Evolutionary conservation across 1,140 invertebrate species (phyloP).

Genomic region (Monomorium pharaonis): DNA sequence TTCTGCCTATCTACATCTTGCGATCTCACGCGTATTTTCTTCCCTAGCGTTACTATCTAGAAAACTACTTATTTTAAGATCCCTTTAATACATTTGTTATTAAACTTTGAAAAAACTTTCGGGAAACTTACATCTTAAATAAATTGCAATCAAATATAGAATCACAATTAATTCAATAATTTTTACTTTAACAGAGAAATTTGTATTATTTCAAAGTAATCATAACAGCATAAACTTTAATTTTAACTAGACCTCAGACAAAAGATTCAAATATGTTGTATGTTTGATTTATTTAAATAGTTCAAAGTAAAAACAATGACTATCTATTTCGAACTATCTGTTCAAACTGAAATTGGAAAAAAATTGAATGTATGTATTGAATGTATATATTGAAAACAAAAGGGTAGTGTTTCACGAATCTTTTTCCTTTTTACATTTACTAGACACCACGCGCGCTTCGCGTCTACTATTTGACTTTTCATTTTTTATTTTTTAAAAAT

Average conservation of each 20-base stretch:
- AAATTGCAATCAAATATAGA: constrained; percentile 1
- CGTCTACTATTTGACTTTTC: too few species aligned
- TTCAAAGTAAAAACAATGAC: too few species aligned
- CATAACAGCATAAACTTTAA: background rate
- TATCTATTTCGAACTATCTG: too few species aligned
- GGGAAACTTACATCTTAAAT: background rate
- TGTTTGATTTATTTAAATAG: too few species aligned
- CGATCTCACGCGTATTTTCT: constrained; percentile 4
- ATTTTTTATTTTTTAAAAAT: too few species aligned
- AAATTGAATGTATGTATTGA: too few species aligned
- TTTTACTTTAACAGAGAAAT: background rate
- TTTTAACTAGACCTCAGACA: background rate
- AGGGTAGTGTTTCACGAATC: too few species aligned
- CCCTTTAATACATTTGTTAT: background rate
- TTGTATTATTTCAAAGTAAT: background rate
- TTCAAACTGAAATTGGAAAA: too few species aligned
- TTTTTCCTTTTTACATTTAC: too few species aligned
- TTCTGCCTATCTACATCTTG: constrained; percentile 5
- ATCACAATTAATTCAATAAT: constrained; percentile 1
- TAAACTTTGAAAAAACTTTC: background rate
- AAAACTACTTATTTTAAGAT: background rate
- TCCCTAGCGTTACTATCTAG: background rate
- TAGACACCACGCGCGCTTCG: too few species aligned
- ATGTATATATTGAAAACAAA: too few species aligned
- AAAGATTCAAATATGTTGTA: too few species aligned